A percentile compares a stretch with the other conserved stretches of the same genome.
phyloP scores from a whole-genome alignment of 2,888 invertebrate species.

The Caenorhabditis drosophilae region DNA sequence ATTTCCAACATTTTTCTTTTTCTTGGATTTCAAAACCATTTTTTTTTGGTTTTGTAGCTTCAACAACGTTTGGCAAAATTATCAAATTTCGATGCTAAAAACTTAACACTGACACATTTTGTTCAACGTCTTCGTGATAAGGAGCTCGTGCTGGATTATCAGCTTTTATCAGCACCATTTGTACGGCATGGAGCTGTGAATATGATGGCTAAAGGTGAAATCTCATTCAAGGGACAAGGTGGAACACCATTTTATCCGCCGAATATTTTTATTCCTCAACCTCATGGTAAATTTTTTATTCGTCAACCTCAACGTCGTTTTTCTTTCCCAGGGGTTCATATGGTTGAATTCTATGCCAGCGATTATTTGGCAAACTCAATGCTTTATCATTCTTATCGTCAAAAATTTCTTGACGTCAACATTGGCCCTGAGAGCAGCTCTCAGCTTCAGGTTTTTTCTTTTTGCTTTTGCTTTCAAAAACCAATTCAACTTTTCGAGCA shows the following conservation, averaged over 20 bases:
- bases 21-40: no score
- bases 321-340: conserved; percentile 68
- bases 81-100: conserved; percentile 36
- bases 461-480: neutral
- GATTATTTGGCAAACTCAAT: conserved; percentile 68
- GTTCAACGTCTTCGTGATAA: conserved; percentile 55
- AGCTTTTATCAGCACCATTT: conserved; percentile 61
- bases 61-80: conserved; percentile 11
- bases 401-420: conserved; percentile 63
- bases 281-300: conserved; percentile 65
- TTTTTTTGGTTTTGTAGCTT: no score
- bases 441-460: conserved; percentile 43
- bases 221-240: conserved; percentile 63
- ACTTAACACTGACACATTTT: conserved; percentile 61
- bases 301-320: conserved; percentile 65
- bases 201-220: conserved; percentile 67
- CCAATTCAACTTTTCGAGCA: neutral
- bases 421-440: conserved; percentile 60
- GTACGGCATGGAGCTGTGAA: conserved; percentile 61
- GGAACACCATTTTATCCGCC: conserved; percentile 68
- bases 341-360: conserved; percentile 67
- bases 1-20: conserved; percentile 7
- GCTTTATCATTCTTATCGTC: conserved; percentile 66
- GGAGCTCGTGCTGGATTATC: conserved; percentile 65
- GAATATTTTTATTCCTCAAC: conserved; percentile 59